Evolutionary conservation across 2,888 invertebrate species (phyloP), one percentile per base, ranked within the genome.

Genomic region (Atrina japonica): DNA sequence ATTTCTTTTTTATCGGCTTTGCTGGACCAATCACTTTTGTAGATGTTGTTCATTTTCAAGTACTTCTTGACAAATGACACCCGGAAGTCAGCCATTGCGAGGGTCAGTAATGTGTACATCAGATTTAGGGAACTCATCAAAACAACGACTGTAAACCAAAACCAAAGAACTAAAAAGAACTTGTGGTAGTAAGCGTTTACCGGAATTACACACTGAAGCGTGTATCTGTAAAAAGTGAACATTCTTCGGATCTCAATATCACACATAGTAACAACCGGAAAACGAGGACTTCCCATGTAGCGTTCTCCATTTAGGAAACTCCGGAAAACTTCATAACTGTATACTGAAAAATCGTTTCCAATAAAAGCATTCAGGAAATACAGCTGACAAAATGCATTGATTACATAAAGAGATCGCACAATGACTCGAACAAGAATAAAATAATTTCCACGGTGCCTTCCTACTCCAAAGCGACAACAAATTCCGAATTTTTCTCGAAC

Each of bases 131-230:
- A 25, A 25, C 47, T 40, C 11, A 35, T 23, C 2, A 66, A n/a
- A 3, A 45, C 29, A 16, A 66, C 47, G 11, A 66, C 18, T 21
- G 58, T 29, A 2, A 66, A 6, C 66, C 66, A 66, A 30, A 58
- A 66, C 66, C 66, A 66, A 25, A 66, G 49, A 23, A 66, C 43
- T 16, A 66, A 27, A 18, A 66, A 66, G 55, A 66, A 66, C 58
- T 58, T 66, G 18, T 66, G 58, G 27, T 66, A 58, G 47, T 49
- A 66, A 18, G 49, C 40, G 41, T 66, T 66, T 23, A 66, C 49
- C 6, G 66, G 66, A 6, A 66, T 27, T 23, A 58, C 58, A 25
- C 66, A 66, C 23, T 66, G 66, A 11, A 66, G 47, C 0, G 58
- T 66, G 18, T 55, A 66, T 21, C 66, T 45, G 16, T 66, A 40